phyloP scores from a whole-genome alignment of 2,113 vertebrate species.

The Pangasianodon gigas region DNA sequence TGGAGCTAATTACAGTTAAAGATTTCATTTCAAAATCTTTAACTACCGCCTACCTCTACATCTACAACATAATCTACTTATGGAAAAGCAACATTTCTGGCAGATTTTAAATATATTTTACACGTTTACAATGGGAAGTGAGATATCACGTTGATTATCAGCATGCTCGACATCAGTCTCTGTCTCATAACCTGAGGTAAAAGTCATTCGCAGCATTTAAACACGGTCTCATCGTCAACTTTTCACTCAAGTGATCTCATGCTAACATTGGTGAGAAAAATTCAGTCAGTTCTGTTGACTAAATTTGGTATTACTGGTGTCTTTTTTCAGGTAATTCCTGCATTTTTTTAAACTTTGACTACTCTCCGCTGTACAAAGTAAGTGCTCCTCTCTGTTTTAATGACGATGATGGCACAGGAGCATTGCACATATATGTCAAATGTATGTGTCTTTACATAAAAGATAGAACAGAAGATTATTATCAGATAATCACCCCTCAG shows the following conservation, averaged over 20 bases:
- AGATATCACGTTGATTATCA: not conserved
- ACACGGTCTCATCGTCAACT: not conserved
- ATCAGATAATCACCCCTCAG: no score
- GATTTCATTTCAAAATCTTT: not conserved
- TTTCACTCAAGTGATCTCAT: not conserved
- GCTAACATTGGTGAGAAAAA: not conserved
- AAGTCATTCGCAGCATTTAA: not conserved
- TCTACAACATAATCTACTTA: not conserved
- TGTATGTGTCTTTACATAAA: no score
- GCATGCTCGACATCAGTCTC: not conserved
- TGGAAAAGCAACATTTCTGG: not conserved
- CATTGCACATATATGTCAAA: not conserved
- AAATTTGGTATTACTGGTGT: not conserved
- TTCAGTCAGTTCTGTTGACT: not conserved
- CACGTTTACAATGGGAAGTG: not conserved
- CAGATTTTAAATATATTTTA: not conserved
- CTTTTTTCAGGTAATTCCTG: not conserved
- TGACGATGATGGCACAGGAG: no score
- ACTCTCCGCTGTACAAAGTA: not conserved
- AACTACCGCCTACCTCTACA: not conserved
- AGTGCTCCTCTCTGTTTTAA: not conserved
- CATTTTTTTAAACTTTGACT: not conserved
- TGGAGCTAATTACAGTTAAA: not conserved
- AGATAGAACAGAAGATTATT: no score
- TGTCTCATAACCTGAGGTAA: not conserved